Conservation (phyloP, 2,888 invertebrate genomes). For the Drosophila mettleri region DNA sequence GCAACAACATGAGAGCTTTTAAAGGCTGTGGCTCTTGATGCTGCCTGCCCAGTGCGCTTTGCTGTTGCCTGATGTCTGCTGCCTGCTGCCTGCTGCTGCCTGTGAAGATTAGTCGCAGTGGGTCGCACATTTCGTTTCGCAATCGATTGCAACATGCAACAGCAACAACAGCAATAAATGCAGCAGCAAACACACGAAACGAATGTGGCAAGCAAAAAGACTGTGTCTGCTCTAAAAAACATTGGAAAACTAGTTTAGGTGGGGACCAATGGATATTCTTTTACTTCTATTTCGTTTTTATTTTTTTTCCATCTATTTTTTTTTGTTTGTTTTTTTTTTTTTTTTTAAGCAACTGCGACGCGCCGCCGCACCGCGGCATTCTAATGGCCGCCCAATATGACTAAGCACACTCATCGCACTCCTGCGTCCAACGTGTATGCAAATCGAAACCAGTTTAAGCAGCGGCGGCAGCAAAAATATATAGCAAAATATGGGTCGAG, state of each 20-base stretch:
- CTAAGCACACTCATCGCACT: constrained; percentile 81
- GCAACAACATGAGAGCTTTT: constrained; percentile 27
- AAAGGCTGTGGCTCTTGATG: constrained; percentile 43
- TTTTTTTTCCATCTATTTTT: constrained; percentile 19
- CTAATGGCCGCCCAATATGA: constrained; percentile 84
- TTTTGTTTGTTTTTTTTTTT: background rate
- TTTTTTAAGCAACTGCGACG: constrained; percentile 43
- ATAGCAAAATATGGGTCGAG: constrained; percentile 83
- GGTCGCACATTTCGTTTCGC: constrained; percentile 82
- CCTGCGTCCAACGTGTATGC: constrained; percentile 82
- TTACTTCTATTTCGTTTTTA: constrained; percentile 71
- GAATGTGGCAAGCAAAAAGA: constrained; percentile 69
- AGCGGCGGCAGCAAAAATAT: constrained; percentile 44
- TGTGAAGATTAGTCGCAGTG: constrained; percentile 81
- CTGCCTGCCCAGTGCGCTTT: constrained; percentile 54
- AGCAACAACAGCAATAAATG: constrained; percentile 42
- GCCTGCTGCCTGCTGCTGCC: constrained; percentile 51
- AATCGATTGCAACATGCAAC: constrained; percentile 82
- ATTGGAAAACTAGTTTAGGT: constrained; percentile 83
- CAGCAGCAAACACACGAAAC: constrained; percentile 64
- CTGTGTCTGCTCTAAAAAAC: constrained; percentile 74
- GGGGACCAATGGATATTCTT: constrained; percentile 80
- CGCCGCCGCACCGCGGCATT: constrained; percentile 70
- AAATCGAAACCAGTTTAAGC: constrained; percentile 82
- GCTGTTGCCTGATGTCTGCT: constrained; percentile 32